These are phyloP conservation scores for Aphaenogaster floridana DNA, from an alignment of 1,140 invertebrate species.

Conservation along the genomic window DNA sequence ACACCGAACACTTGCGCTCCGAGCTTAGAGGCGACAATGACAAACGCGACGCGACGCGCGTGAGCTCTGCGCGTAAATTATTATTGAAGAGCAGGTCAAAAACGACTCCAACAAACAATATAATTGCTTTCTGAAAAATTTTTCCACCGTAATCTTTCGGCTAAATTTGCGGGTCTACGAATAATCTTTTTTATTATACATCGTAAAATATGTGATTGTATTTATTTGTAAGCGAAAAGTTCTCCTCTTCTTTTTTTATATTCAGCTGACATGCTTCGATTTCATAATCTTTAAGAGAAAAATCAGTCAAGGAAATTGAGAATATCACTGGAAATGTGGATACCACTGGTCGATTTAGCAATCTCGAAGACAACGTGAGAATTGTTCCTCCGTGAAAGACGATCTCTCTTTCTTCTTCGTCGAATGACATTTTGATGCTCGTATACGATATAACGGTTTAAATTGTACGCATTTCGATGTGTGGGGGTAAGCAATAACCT, in stretches of 20 bases:
- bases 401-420: constrained; percentile 63
- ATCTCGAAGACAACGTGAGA: constrained; percentile 46
- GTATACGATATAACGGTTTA: constrained; percentile 50
- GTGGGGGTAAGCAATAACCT: constrained; percentile 51
- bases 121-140: background rate
- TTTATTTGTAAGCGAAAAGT: background rate
- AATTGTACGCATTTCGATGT: background rate
- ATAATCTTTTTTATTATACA: background rate
- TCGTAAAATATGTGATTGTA: background rate
- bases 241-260: too few species aligned
- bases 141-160: background rate
- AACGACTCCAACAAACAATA: background rate
- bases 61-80: background rate
- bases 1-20: constrained; percentile 27
- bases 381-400: constrained; percentile 62
- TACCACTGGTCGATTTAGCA: constrained; percentile 34
- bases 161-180: background rate
- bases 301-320: background rate
- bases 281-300: background rate
- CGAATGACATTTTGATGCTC: constrained; percentile 64
- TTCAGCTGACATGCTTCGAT: background rate
- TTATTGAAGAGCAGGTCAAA: background rate
- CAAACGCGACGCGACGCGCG: background rate
- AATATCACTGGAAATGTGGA: background rate
- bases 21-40: constrained; percentile 52